phyloP scores from a whole-genome alignment of 2,113 vertebrate genomes.

The Chrysochloris asiatica region DNA sequence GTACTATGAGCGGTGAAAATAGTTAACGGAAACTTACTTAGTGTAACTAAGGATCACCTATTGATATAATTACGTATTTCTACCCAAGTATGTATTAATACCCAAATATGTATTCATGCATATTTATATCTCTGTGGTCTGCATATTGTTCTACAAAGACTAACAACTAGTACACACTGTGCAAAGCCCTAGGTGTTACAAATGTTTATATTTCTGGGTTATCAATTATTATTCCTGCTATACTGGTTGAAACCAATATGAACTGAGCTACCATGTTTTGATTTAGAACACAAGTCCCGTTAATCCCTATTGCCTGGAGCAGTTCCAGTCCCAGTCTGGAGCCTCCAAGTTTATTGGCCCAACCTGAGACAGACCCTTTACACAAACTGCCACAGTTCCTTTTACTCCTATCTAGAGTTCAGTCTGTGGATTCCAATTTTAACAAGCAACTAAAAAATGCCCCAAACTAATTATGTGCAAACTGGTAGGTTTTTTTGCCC shows the following conservation, averaged over 20 bases:
- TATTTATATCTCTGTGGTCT: neutral
- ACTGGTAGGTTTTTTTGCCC: neutral
- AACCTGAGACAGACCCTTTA: neutral
- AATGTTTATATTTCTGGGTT: neutral
- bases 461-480: neutral
- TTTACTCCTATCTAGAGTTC: neutral
- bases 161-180: neutral
- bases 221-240: neutral
- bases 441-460: neutral
- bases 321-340: neutral
- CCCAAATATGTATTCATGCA: no score
- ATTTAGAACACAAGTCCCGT: neutral
- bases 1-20: neutral
- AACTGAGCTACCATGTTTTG: neutral
- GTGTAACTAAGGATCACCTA: neutral
- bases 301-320: neutral
- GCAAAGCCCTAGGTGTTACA: neutral
- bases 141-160: neutral
- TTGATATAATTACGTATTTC: constrained; percentile 2
- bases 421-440: neutral
- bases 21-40: neutral
- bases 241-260: neutral
- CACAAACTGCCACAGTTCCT: neutral
- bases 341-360: neutral
- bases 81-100: neutral